Evolutionary conservation across 1,140 invertebrate species (phyloP).

Genomic region (Laupala kohalensis): DNA sequence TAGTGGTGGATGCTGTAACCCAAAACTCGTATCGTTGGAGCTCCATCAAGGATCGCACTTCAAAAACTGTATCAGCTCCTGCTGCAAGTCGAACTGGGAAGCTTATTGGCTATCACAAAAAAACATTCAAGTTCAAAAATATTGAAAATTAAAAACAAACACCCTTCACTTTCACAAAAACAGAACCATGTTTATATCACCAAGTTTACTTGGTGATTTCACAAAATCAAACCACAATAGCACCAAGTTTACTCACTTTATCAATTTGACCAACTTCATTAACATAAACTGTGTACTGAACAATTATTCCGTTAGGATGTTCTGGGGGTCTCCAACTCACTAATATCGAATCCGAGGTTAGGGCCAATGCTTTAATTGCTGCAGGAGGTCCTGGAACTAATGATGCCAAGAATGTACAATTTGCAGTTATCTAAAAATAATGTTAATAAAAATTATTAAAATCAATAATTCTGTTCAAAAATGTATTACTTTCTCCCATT

Average conservation of each 20-base stretch:
- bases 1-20: constrained; percentile 65
- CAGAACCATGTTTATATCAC: too few species aligned
- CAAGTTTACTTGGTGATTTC: neutral
- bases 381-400: constrained; percentile 73
- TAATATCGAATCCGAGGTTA: constrained; percentile 62
- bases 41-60: constrained; percentile 22
- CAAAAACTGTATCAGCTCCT: constrained; percentile 1
- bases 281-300: constrained; percentile 66
- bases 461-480: too few species aligned
- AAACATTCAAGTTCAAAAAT: neutral
- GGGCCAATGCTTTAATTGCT: constrained; percentile 61
- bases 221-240: neutral
- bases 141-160: neutral
- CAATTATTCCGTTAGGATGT: constrained; percentile 66
- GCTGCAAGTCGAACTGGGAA: neutral
- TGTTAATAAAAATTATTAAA: too few species aligned
- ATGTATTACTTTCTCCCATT: too few species aligned
- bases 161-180: too few species aligned
- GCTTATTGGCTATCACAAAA: neutral
- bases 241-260: neutral
- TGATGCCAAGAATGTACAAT: too few species aligned
- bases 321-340: constrained; percentile 70
- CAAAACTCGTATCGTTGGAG: constrained; percentile 68
- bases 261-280: neutral
- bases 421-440: too few species aligned